Evolutionary conservation across 2,797 vertebrate genomes (phyloP).

Genomic region (Columba guinea): DNA sequence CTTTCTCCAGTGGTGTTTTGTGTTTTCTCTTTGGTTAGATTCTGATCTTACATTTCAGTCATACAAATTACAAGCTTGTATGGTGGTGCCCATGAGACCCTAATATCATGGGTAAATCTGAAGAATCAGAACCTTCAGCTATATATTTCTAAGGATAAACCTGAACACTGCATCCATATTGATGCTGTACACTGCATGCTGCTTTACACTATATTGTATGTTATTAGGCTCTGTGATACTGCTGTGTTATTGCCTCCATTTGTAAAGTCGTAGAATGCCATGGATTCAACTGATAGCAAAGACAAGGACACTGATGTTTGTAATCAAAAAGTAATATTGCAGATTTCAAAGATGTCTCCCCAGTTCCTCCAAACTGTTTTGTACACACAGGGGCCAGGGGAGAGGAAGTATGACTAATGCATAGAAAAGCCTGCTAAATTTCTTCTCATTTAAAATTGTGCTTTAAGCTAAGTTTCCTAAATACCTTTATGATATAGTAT

Average conservation of each 20-base stretch:
- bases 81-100: not conserved
- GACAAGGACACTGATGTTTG: not conserved
- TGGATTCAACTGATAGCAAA: not conserved
- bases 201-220: rapidly evolving
- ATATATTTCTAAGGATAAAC: not conserved
- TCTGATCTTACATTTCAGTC: not conserved
- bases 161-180: not conserved
- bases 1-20: not conserved
- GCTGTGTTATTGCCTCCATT: not conserved
- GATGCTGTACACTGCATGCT: not conserved
- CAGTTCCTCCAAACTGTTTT: not conserved
- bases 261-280: not conserved
- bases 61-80: not conserved
- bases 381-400: not conserved
- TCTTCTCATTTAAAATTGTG: not conserved
- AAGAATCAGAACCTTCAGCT: not conserved
- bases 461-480: not conserved
- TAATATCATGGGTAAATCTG: not conserved
- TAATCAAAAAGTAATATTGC: not conserved
- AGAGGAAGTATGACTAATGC: not conserved
- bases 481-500: not conserved
- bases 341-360: not conserved
- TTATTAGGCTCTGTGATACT: not conserved
- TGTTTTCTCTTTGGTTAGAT: not conserved
- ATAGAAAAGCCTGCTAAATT: not conserved